Evolutionary conservation across 2,797 vertebrate species (phyloP).

Genomic region (Morus bassanus): DNA sequence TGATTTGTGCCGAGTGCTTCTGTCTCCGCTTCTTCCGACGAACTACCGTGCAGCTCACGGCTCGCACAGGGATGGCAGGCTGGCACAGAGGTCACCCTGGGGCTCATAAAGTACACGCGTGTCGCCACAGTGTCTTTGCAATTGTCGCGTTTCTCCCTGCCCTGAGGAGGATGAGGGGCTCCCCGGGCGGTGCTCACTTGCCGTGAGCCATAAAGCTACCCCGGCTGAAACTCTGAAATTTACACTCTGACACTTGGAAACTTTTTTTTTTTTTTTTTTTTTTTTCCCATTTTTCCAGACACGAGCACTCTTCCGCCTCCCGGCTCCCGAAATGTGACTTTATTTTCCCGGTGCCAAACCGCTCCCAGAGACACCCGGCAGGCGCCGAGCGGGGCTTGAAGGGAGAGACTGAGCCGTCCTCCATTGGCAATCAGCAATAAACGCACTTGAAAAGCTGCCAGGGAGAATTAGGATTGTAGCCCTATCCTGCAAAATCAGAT

Average conservation of each 20-base stretch:
- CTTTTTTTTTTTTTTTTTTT: neutral
- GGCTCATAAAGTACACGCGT: neutral
- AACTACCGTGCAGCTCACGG: neutral
- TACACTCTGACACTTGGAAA: neutral
- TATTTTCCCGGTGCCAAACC: slow-evolving; percentile 18
- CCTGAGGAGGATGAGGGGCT: neutral
- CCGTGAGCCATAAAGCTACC: neutral
- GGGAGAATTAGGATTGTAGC: slow-evolving; percentile 33
- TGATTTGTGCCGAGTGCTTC: neutral
- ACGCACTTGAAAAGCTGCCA: slow-evolving; percentile 64
- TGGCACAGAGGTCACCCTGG: neutral
- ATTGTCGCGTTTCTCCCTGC: neutral
- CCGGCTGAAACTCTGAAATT: neutral
- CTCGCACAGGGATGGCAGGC: neutral
- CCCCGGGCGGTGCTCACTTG: neutral
- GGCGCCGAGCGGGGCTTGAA: neutral
- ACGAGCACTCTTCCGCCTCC: neutral
- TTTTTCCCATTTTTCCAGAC: neutral
- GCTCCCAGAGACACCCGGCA: slow-evolving; percentile 19
- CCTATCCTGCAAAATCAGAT: slow-evolving; percentile 63
- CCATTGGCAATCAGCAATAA: slow-evolving; percentile 19
- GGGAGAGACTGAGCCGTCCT: slow-evolving; percentile 35
- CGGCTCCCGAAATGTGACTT: neutral
- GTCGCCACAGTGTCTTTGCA: neutral
- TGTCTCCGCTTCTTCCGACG: neutral